Evolutionary conservation across 2,797 vertebrate species (phyloP), one percentile per base, ranked within the genome.

Genomic region (Anolis apletophallus): DNA sequence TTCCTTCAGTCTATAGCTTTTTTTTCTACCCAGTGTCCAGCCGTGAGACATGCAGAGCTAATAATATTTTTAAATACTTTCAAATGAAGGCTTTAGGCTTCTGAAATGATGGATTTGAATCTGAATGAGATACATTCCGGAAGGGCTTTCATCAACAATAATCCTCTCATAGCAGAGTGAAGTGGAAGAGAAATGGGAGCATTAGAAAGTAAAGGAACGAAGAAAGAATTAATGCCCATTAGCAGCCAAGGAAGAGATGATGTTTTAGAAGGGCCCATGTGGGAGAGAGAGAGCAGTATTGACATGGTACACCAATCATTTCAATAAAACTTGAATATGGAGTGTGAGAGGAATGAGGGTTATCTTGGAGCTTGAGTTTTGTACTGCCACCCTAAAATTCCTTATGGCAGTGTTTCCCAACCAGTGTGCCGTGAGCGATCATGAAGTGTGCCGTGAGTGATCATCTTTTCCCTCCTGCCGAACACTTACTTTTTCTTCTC

Each of bases 81-180:
- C 85, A 91, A 84, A 77, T 76, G 86, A 90, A 93, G 64, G 34
- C 59, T 72, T 83, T 92, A 91, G 52, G 36, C 19, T 90, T 78
- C n/a, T 32, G n/a, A 90, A 88, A 85, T 61, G 74, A 75, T 76
- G 52, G 88, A 82, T 85, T 84, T 80, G 12, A 88, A 85, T 81
- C 23, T 87, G 29, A 87, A 92, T 34, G 19, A 74, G 54, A 88
- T 73, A 1, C 19, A 1, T 87, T 91, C 73, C 85, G 85, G 87
- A 92, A 93, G 67, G 34, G 21, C 36, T 94, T 92, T 88, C 77
- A 88, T 68, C 61, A 86, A 64, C 34, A 88, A n/a, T 88, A 92
- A 92, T 80, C 29, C 32, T 90, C 86, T 94, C 61, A 81, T 29
- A 21, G 46, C 64, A 87, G 67, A 87, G 80, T 57, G 52, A 83